Conservation (phyloP, 2,113 vertebrate species). For the Podarcis cretensis region DNA sequence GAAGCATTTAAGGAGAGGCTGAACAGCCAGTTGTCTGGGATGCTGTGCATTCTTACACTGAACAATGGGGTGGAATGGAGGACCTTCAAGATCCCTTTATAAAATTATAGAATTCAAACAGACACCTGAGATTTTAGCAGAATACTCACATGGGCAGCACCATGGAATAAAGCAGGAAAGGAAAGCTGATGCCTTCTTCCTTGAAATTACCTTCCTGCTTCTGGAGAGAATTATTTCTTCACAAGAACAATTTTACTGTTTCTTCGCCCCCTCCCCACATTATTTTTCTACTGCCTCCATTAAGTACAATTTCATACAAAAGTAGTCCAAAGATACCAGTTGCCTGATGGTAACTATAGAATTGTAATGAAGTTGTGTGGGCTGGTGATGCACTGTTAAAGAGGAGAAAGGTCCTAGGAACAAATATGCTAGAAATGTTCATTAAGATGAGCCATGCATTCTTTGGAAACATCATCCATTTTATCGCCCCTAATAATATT, state of each 20-base stretch:
- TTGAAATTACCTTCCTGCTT: background rate
- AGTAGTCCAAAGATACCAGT: background rate
- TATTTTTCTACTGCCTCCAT: background rate
- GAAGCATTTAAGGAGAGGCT: too few species aligned
- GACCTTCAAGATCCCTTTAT: too few species aligned
- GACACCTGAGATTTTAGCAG: background rate
- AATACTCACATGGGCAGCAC: background rate
- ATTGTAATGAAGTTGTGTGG: background rate
- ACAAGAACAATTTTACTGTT: background rate
- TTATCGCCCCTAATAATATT: background rate
- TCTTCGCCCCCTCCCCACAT: background rate
- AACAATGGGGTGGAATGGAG: too few species aligned
- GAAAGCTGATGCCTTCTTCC: background rate
- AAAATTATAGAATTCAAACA: too few species aligned
- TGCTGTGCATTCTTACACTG: too few species aligned
- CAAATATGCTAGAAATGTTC: background rate
- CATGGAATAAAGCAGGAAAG: background rate
- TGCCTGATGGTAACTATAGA: background rate
- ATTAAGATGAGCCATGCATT: background rate
- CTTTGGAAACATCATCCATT: background rate
- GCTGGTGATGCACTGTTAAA: background rate
- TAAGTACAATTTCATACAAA: background rate
- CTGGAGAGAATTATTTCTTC: background rate
- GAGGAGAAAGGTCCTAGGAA: background rate
- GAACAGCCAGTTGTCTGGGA: too few species aligned